These are phyloP conservation scores for Erythrolamprus reginae DNA, from an alignment of 2,113 vertebrate species.

Conservation along the genomic window DNA sequence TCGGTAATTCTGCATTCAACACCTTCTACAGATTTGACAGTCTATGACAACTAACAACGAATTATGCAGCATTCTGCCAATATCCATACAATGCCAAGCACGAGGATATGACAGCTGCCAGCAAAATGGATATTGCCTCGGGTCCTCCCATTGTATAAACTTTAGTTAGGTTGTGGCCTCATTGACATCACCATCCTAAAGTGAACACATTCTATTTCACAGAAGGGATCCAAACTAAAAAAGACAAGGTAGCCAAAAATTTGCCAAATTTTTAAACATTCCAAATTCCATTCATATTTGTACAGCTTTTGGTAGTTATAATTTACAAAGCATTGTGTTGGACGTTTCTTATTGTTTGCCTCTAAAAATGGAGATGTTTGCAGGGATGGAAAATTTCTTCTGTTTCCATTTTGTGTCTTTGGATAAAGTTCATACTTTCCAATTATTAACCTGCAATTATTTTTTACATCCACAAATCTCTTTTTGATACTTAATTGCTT, in stretches of 20 bases:
- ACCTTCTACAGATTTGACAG: not conserved
- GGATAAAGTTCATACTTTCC: not conserved
- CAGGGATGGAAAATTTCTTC: not conserved
- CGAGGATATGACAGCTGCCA: not conserved
- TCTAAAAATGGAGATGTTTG: not conserved
- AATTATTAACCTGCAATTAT: not conserved
- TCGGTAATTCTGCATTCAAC: not conserved
- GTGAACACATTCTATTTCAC: not conserved
- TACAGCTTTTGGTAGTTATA: not conserved
- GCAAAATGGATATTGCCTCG: constrained; percentile 6
- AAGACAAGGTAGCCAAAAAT: not conserved
- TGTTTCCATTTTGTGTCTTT: not conserved
- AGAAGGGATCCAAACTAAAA: not conserved
- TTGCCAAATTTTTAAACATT: not conserved
- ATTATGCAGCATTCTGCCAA: not conserved
- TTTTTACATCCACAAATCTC: not conserved
- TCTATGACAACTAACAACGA: not conserved
- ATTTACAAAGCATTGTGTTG: not conserved
- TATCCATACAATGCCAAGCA: not conserved
- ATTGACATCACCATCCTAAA: not conserved
- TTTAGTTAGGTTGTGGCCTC: not conserved
- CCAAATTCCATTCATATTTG: not conserved
- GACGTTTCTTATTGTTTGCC: not conserved
- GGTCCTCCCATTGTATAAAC: not conserved
- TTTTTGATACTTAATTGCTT: not conserved